Evolutionary conservation across 2,888 invertebrate genomes (phyloP).

Genomic region (Harpalus rufipes): DNA sequence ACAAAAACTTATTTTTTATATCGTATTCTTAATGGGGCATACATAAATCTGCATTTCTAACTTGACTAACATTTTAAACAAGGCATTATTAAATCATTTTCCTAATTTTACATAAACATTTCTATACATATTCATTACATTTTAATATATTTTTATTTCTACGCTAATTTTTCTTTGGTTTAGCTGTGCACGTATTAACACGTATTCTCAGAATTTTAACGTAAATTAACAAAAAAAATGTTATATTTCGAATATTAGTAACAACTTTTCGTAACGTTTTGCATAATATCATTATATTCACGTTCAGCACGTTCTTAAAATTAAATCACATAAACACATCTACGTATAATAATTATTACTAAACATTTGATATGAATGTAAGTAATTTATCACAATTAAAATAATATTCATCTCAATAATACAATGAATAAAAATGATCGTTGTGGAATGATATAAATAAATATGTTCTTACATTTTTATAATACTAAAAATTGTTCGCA

Average conservation of each 20-base stretch:
- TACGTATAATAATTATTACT: slow-evolving; percentile 48
- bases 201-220: slow-evolving; percentile 36
- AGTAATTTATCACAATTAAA: slow-evolving; percentile 56
- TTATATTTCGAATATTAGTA: slow-evolving; percentile 42
- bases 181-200: slow-evolving; percentile 58
- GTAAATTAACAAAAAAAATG: slow-evolving; percentile 17
- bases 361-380: slow-evolving; percentile 56
- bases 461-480: neutral
- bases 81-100: slow-evolving; percentile 54
- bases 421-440: slow-evolving; percentile 26
- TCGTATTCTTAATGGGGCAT: slow-evolving; percentile 42
- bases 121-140: slow-evolving; percentile 59
- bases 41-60: slow-evolving; percentile 50
- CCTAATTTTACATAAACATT: slow-evolving; percentile 60
- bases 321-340: slow-evolving; percentile 50
- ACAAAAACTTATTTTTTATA: slow-evolving; percentile 41
- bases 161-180: slow-evolving; percentile 51
- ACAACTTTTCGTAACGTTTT: slow-evolving; percentile 35
- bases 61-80: slow-evolving; percentile 46
- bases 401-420: slow-evolving; percentile 31
- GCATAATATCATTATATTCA: slow-evolving; percentile 32
- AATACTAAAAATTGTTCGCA: slow-evolving; percentile 29
- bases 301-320: slow-evolving; percentile 25
- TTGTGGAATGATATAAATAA: slow-evolving; percentile 29
- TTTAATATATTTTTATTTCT: slow-evolving; percentile 54